Base-by-base conservation (phyloP, 2,888 invertebrate genomes). In the Chrysolina haemoptera region DNA sequence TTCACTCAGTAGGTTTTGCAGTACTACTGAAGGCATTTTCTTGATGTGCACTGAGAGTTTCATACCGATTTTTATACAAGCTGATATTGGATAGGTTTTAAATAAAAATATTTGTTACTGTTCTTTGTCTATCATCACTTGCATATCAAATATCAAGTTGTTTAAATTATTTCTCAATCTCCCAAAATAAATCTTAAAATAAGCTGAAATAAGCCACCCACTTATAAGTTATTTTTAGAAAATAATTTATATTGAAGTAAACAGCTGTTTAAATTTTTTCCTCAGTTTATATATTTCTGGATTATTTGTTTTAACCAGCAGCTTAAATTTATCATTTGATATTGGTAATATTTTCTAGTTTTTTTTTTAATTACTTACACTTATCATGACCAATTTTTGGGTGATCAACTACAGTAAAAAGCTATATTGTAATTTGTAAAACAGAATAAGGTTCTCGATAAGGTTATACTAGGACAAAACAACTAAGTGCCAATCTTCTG, bases 201-300 rank as follows among this genome's bases (percentile, higher is more conserved):
- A 46, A 27, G 12, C 43, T 14, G 35, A 41, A 46, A 68, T 64
- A 40, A 71, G 53, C 62, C 68, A 53, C 64, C 53, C 72, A 68
- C 20, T 41, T 11, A 20, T 41, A 35, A 12, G 18, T 40, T 68
- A 74, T 68, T 68, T 71, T 64, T 74, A 68, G 74, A 71, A 46
- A 14, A 46, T 68, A 68, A 35, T 59, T 59, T 59, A 10, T 16
- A 35, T 9, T 35, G 10, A 59, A 35, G 27, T 27, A n/a, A 68
- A 67, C 55, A 53, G 10, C 48, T 68, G 55, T 22, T 35, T 14
- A 27, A 16, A 55, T 69, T 68, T 27, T 20, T 48, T 50, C 9
- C 16, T 18, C n/a, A 18, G 46, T 27, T 9, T 9, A 16, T 55
- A 22, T 12, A 12, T 55, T 55, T 14, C 4, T 20, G 55, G 35